phyloP scores from a whole-genome alignment of 2,888 invertebrate genomes.

The Gortyna flavago region DNA sequence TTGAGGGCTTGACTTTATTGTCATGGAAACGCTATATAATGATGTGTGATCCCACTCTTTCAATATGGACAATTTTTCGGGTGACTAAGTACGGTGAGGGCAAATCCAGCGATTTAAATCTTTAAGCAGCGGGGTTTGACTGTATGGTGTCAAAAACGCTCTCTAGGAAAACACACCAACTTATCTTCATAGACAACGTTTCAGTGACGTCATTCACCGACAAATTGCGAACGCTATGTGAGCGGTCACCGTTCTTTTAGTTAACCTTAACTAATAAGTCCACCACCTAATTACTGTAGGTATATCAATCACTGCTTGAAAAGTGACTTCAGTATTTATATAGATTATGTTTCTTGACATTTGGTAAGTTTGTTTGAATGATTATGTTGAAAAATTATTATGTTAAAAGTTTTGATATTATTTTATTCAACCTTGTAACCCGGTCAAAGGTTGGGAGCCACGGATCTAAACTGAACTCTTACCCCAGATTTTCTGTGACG shows the following conservation, averaged over 20 bases:
- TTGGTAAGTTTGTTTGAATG: neutral
- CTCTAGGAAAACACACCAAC: no score
- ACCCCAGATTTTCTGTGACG: constrained; percentile 34
- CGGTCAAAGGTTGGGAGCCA: neutral
- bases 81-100: neutral
- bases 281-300: no score
- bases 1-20: neutral
- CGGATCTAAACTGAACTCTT: neutral
- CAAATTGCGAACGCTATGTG: neutral
- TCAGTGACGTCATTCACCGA: no score
- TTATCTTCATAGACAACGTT: no score
- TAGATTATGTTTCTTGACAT: no score
- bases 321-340: neutral
- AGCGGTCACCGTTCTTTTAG: neutral
- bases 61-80: neutral
- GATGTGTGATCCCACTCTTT: neutral
- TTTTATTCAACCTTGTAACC: constrained; percentile 3
- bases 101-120: neutral
- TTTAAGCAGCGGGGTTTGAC: neutral
- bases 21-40: neutral
- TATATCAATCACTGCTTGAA: neutral
- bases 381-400: neutral
- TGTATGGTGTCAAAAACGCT: neutral
- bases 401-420: neutral
- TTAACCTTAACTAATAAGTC: neutral